Percentiles rank a stretch among this genome's conserved stretches.
Conservation (phyloP, 2,113 vertebrate genomes). For the Rhineura floridana region DNA sequence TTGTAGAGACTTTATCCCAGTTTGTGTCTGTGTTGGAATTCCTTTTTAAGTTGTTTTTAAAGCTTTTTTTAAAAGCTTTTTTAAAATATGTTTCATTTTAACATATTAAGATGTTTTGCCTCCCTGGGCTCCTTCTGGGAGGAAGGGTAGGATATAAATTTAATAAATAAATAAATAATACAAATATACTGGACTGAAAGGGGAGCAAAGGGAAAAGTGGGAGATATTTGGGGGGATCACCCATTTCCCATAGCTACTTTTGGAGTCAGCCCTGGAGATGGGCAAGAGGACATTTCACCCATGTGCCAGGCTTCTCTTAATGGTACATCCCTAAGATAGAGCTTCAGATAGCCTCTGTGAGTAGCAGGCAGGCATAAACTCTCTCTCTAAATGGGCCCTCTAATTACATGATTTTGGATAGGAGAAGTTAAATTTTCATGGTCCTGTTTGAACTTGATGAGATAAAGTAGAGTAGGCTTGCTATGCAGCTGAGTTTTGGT, state of each 20-base stretch:
- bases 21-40: too few relatives aligned
- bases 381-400: neutral
- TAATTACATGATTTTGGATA: neutral
- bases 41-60: too few relatives aligned
- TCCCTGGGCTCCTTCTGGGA: too few relatives aligned
- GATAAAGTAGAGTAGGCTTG: neutral
- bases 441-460: neutral
- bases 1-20: too few relatives aligned
- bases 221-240: neutral
- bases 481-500: slow-evolving; percentile 6
- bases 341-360: neutral
- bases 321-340: neutral
- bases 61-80: too few relatives aligned
- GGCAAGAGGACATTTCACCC: neutral
- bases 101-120: too few relatives aligned
- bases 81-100: too few relatives aligned
- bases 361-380: neutral
- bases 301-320: neutral
- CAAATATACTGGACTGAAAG: too few relatives aligned
- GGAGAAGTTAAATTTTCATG: neutral
- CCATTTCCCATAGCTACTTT: neutral
- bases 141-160: too few relatives aligned
- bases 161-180: too few relatives aligned
- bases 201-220: neutral
- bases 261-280: neutral